These are phyloP conservation scores for Halcyon badia DNA, from an alignment of 2,797 vertebrate genomes.

Conservation along the genomic window DNA sequence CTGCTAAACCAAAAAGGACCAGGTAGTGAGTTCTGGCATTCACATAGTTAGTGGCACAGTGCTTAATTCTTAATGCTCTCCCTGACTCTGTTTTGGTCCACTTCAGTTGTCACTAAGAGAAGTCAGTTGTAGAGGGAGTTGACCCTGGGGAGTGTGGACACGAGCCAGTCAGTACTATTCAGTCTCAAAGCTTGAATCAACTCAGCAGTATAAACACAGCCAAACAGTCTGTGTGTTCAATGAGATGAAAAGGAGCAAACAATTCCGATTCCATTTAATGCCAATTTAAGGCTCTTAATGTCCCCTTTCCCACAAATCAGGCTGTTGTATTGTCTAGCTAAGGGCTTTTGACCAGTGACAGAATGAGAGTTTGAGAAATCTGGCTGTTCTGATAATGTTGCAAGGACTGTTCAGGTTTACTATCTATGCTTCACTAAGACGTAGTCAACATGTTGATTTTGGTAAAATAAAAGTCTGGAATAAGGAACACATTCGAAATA, in stretches of 20 bases:
- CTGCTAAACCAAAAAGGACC: not conserved
- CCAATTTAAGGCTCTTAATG: not conserved
- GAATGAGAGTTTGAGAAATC: slow-evolving; percentile 12
- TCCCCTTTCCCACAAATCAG: slow-evolving; percentile 8
- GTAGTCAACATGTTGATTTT: slow-evolving; percentile 22
- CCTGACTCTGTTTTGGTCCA: not conserved
- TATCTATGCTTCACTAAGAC: not conserved
- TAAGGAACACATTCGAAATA: slow-evolving; percentile 46
- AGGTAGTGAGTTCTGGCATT: not conserved
- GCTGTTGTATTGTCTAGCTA: slow-evolving; percentile 12
- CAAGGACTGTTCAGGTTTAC: not conserved
- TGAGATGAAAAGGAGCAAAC: slow-evolving; percentile 53
- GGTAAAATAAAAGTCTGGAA: slow-evolving; percentile 32
- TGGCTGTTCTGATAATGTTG: not conserved
- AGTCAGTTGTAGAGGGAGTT: not conserved
- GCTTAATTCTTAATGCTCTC: not conserved
- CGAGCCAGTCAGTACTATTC: slow-evolving; percentile 37
- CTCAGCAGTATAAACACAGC: slow-evolving; percentile 50
- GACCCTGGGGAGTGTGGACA: slow-evolving; percentile 9
- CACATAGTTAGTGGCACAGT: not conserved
- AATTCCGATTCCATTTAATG: slow-evolving; percentile 30
- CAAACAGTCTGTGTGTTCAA: slow-evolving; percentile 38
- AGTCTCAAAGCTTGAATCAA: slow-evolving; percentile 49
- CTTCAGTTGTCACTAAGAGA: not conserved
- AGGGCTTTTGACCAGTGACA: not conserved